Percentiles rank a stretch among this genome's conserved stretches.
phyloP scores from a whole-genome alignment of 2,113 vertebrate genomes.

The Chloroceryle aenea region DNA sequence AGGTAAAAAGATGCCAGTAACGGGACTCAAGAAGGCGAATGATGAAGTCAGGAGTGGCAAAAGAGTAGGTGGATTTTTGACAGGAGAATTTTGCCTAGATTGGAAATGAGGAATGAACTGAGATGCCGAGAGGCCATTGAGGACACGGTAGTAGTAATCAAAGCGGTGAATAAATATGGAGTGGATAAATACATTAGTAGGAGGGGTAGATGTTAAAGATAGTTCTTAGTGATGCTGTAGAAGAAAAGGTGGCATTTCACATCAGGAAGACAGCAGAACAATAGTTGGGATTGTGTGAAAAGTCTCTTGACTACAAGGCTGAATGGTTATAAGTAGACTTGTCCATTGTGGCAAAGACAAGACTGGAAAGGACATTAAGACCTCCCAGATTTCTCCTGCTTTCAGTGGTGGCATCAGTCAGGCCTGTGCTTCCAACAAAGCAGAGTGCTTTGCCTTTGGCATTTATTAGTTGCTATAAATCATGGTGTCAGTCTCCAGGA shows the following conservation, averaged over 20 bases:
- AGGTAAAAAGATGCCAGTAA: background rate
- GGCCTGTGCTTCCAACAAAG: background rate
- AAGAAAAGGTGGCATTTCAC: background rate
- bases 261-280: background rate
- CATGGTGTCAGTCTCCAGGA: background rate
- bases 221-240: background rate
- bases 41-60: background rate
- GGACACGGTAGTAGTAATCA: background rate
- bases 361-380: background rate
- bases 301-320: background rate
- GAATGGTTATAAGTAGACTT: background rate
- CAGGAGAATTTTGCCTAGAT: background rate
- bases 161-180: background rate
- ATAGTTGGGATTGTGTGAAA: background rate
- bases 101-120: background rate
- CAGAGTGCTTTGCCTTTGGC: background rate
- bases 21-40: background rate
- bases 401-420: background rate
- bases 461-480: background rate
- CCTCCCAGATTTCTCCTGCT: background rate
- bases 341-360: background rate
- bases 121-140: background rate
- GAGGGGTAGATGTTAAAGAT: background rate
- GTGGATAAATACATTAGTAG: background rate
- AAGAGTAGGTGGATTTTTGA: background rate